Base-by-base conservation (phyloP, 2,888 invertebrate genomes). In the Thera britannica region DNA sequence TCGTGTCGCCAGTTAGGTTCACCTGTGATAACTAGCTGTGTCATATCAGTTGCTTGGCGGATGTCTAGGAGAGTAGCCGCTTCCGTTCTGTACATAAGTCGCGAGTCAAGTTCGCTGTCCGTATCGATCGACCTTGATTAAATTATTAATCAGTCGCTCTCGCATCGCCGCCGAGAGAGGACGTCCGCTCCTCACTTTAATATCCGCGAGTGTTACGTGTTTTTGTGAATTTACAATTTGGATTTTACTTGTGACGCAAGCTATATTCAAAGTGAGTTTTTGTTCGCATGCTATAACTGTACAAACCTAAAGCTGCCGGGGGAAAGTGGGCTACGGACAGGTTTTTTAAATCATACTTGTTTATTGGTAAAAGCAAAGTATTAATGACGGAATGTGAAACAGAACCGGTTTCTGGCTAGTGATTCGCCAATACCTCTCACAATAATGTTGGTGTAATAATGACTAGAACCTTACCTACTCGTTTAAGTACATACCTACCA, bases 151-250 rank as follows among this genome's bases (percentile, higher is more conserved):
- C 78, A 80, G 80, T 80, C 70, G 57, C 34, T 68, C 72, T 71
- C 67, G 63, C 65, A 70, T 68, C 76, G 68, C 77, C 77, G 79
- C 72, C 62, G 56, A 54, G 71, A 69, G 77, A 73, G 80, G 80
- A 78, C 81, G 83, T 73, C 76, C 79, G 72, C 54, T 55, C n/a
- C 6, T 65, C 72, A 71, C 4, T 48, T 54, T 65, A 63, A 59
- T 72, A 70, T 71, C 72, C 82, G 83, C 80, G 81, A 75, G 82
- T 82, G 82, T 65, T 41, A 51, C 63, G 69, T 58, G 67, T 51
- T 72, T 71, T 67, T 67, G 71, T 71, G 74, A 66, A 59, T 73
- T 65, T 35, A 12, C 9, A 71, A 58, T 72, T 79, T 72, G 71
- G 72, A 70, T 72, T 65, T 67, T 46, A 35, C 34, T 70, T 56